Base-by-base conservation (phyloP, 2,797 vertebrate species). In the Galaxias olidus region DNA sequence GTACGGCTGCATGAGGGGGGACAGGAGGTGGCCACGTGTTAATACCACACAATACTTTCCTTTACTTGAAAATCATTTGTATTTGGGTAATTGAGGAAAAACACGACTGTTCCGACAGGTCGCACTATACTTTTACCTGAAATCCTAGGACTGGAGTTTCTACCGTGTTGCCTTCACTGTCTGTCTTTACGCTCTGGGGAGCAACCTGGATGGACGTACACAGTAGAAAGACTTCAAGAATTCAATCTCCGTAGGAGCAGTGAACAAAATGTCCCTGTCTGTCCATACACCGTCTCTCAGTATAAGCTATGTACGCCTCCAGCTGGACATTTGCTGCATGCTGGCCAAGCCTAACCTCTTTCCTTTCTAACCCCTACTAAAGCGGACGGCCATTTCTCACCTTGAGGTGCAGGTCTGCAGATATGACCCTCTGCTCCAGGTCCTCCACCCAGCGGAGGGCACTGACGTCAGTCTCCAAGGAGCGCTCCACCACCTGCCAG, bases 381-480 rank as follows among this genome's bases (percentile, higher is more conserved):
- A 0, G 9, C 41, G 12, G 51, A 18, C 15, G 6, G 19, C n/a
- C 10, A 8, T 49, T 9, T 47, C 82, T 77, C 66, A 97, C 97
- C 91, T 97, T 93, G 43, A 97, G 92, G 75, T 96, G 96, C 57
- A 99, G 91, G 74, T 98, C 96, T 0, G 96, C 94, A 12, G 91
- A 85, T 10, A 97, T 74, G 19, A 99, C 93, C 0, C 94, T 90
- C 81, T 94, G 94, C 73, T 98, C 97, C 68, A 99, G 84, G 72
- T 96, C 94, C 86, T 99, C 97, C 73, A 99, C 96, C 93, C 95
- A 94, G 85, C 94, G 94, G 54, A 98, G 93, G 45, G 94, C 82
- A 0, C 79, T 85, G 9, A 97, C 68, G 74, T 98, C 97, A 0
- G 88, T 87, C 78, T 96, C 92, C 52, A 95, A 91, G n/a, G 93